phyloP scores from a whole-genome alignment of 2,888 invertebrate species.

The Hypsopygia costalis region DNA sequence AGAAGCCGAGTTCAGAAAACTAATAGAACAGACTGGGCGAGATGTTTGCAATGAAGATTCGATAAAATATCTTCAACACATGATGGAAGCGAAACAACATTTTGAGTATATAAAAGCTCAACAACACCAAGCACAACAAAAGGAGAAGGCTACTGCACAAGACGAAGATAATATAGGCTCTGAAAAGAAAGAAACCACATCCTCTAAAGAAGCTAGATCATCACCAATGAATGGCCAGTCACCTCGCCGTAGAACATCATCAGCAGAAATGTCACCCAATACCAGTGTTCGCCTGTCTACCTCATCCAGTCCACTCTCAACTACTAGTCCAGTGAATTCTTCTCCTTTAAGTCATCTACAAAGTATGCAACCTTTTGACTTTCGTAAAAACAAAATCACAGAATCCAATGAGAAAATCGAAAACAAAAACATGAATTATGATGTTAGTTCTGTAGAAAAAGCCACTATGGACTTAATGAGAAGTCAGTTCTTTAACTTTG shows the following conservation, averaged over 20 bases:
- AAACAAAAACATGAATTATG: slow-evolving; percentile 68
- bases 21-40: slow-evolving; percentile 80
- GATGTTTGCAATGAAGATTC: slow-evolving; percentile 63
- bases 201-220: slow-evolving; percentile 44
- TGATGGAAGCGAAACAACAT: slow-evolving; percentile 69
- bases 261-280: slow-evolving; percentile 63
- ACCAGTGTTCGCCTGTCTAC: slow-evolving; percentile 63
- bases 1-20: slow-evolving; percentile 77
- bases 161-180: slow-evolving; percentile 34
- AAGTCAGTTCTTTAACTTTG: slow-evolving; percentile 83
- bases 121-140: slow-evolving; percentile 51
- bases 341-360: slow-evolving; percentile 94
- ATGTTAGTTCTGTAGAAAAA: slow-evolving; percentile 54
- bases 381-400: slow-evolving; percentile 82
- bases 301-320: slow-evolving; percentile 69
- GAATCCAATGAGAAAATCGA: slow-evolving; percentile 61
- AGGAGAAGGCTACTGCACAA: slow-evolving; percentile 20
- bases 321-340: slow-evolving; percentile 82
- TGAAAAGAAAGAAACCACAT: slow-evolving; percentile 54
- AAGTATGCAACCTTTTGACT: slow-evolving; percentile 98
- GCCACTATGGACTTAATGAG: slow-evolving; percentile 82
- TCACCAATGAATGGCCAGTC: slow-evolving; percentile 50
- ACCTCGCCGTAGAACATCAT: slow-evolving; percentile 50
- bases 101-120: slow-evolving; percentile 62
- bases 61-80: slow-evolving; percentile 65